These are phyloP conservation scores for Shargacucullia verbasci DNA, from an alignment of 2,888 invertebrate species.

Conservation along the genomic window DNA sequence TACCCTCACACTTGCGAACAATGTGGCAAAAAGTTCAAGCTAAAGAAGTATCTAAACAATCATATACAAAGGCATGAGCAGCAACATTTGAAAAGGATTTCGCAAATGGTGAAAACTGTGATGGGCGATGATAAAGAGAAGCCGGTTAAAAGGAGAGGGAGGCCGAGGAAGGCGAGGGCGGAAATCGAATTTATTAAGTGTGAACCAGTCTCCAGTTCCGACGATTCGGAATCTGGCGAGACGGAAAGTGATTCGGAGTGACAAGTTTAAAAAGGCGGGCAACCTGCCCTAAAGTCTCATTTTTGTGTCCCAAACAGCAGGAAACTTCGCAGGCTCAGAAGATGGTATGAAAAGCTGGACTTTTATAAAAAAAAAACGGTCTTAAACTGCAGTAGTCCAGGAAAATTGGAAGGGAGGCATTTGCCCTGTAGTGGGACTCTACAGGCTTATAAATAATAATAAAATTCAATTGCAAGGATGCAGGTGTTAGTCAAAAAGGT, in stretches of 20 bases:
- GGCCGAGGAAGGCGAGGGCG: constrained; percentile 66
- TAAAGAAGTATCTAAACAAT: constrained; percentile 80
- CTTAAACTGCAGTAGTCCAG: no score
- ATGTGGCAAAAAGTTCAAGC: constrained; percentile 83
- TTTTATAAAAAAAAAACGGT: no score
- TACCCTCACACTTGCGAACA: constrained; percentile 81
- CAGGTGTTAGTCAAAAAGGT: no score
- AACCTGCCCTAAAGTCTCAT: background rate
- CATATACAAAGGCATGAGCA: constrained; percentile 84
- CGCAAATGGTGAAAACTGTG: constrained; percentile 83
- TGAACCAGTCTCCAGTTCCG: constrained; percentile 79
- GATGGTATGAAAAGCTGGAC: no score
- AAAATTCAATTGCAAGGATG: no score
- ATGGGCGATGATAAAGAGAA: constrained; percentile 73
- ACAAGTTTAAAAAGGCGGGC: background rate
- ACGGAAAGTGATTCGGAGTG: constrained; percentile 60
- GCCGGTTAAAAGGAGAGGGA: constrained; percentile 61
- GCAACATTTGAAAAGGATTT: constrained; percentile 81
- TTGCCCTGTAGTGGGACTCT: no score
- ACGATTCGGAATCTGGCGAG: constrained; percentile 71
- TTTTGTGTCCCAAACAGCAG: constrained; percentile 7
- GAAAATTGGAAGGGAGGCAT: no score
- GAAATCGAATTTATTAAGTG: constrained; percentile 86
- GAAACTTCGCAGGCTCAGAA: no score
- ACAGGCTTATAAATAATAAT: no score